Percentiles rank a stretch among this genome's conserved stretches.
Conservation (phyloP, 2,888 invertebrate genomes). For the Stegophylla sp. region DNA sequence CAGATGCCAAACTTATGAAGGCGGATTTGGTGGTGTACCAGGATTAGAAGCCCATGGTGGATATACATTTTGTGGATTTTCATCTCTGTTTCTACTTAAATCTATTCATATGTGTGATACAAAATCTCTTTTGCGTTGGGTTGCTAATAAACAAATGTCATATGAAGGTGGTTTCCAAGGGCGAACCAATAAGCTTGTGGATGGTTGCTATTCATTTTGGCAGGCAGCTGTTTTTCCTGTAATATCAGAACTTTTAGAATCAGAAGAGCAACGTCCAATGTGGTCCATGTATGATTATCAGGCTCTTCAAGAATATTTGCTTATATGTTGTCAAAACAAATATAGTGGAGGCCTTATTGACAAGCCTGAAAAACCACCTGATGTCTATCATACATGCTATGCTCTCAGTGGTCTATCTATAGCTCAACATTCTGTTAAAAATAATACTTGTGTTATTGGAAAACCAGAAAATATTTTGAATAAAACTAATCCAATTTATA, state of each 20-base stretch:
- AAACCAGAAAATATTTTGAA: conserved; percentile 54
- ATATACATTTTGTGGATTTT: conserved; percentile 97
- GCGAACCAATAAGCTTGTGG: conserved; percentile 96
- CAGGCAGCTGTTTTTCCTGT: conserved; percentile 92
- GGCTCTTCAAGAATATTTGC: conserved; percentile 92
- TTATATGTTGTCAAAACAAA: conserved; percentile 88
- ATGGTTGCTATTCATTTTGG: conserved; percentile 99
- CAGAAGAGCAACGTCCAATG: conserved; percentile 7
- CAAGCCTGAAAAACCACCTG: conserved; percentile 81
- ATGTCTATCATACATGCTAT: conserved; percentile 98
- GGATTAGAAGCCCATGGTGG: conserved; percentile 99
- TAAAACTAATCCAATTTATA: conserved; percentile 73
- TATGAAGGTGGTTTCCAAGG: conserved; percentile 98
- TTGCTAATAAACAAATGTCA: conserved; percentile 87
- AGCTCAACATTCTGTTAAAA: conserved; percentile 74
- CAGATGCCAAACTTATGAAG: conserved; percentile 97
- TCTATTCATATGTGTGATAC: conserved; percentile 78
- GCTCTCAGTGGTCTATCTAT: conserved; percentile 92
- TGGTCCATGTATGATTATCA: conserved; percentile 78
- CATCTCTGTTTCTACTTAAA: conserved; percentile 83
- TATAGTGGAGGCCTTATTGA: conserved; percentile 87
- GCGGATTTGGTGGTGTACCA: conserved; percentile 93
- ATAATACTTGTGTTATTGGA: conserved; percentile 49
- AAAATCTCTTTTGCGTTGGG: conserved; percentile 83
- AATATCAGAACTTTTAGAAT: conserved; percentile 75